Evolutionary conservation across 2,888 invertebrate genomes (phyloP).

Genomic region (Geophilus truncorum): DNA sequence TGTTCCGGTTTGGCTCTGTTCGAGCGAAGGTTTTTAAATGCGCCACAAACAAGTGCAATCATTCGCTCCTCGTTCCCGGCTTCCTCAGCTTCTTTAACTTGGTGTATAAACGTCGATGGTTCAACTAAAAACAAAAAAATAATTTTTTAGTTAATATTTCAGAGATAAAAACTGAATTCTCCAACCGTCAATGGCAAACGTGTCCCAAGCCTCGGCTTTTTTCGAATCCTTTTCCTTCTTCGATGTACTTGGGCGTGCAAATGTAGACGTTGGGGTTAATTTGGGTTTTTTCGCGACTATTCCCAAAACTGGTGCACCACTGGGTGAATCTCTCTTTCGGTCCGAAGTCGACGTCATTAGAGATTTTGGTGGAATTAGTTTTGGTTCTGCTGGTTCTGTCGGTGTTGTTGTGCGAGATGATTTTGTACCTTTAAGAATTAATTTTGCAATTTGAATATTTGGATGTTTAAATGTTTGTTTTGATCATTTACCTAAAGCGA

Average conservation of each 20-base stretch:
- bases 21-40: slow-evolving; percentile 70
- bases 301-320: slow-evolving; percentile 44
- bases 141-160: not conserved
- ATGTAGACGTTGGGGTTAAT: slow-evolving; percentile 39
- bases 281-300: slow-evolving; percentile 49
- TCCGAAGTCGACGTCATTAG: slow-evolving; percentile 49
- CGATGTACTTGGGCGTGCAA: slow-evolving; percentile 34
- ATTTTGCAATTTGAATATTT: not conserved
- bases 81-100: slow-evolving; percentile 68
- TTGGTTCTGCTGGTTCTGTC: slow-evolving; percentile 36
- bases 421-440: slow-evolving; percentile 32
- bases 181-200: slow-evolving; percentile 61
- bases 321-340: slow-evolving; percentile 55
- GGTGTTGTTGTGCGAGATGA: slow-evolving; percentile 36
- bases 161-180: not conserved
- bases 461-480: slow-evolving; percentile 38
- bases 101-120: slow-evolving; percentile 67
- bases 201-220: slow-evolving; percentile 61
- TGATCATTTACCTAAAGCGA: slow-evolving; percentile 47
- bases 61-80: slow-evolving; percentile 66
- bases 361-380: slow-evolving; percentile 60
- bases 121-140: slow-evolving; percentile 56
- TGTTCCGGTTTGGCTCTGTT: slow-evolving; percentile 79
- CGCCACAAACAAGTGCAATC: slow-evolving; percentile 79
- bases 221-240: slow-evolving; percentile 37